Conservation (phyloP, 2,797 vertebrate genomes). For the Halcyon smyrnensis region DNA sequence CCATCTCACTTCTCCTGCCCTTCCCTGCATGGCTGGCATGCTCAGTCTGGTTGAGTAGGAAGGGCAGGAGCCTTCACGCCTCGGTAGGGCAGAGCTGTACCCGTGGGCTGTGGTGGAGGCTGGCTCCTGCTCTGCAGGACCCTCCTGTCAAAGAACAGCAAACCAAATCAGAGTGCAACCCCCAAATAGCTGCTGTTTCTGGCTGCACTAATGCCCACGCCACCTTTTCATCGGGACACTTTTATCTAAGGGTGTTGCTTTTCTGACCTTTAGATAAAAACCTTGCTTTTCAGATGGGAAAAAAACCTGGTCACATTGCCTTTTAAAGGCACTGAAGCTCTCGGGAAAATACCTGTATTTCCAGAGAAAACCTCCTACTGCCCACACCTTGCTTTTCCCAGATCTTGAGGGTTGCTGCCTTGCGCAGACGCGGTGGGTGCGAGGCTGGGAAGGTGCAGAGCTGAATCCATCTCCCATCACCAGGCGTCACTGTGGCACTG, state of each 20-base stretch:
- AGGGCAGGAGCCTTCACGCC: rapidly evolving
- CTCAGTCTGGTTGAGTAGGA: neutral
- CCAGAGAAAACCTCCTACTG: neutral
- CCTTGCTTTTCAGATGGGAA: neutral
- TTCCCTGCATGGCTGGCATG: neutral
- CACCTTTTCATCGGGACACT: neutral
- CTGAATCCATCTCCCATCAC: neutral
- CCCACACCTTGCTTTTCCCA: neutral
- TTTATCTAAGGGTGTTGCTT: neutral
- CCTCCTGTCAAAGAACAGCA: neutral
- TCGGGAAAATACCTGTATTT: neutral
- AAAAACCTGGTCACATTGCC: neutral
- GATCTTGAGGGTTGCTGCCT: neutral
- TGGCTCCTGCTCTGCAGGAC: neutral
- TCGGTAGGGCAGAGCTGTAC: neutral
- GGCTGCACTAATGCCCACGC: neutral
- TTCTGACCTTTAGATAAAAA: neutral
- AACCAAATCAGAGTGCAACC: neutral
- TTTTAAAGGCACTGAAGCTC: neutral
- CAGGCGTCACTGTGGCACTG: slow-evolving; percentile 3
- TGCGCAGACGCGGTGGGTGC: rapidly evolving
- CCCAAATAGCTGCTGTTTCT: neutral
- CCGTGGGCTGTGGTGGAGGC: rapidly evolving
- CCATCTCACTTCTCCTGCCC: neutral
- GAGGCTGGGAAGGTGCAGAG: neutral